Evolutionary conservation across 2,797 vertebrate genomes (phyloP).

Genomic region (Eutrigla gurnardus): DNA sequence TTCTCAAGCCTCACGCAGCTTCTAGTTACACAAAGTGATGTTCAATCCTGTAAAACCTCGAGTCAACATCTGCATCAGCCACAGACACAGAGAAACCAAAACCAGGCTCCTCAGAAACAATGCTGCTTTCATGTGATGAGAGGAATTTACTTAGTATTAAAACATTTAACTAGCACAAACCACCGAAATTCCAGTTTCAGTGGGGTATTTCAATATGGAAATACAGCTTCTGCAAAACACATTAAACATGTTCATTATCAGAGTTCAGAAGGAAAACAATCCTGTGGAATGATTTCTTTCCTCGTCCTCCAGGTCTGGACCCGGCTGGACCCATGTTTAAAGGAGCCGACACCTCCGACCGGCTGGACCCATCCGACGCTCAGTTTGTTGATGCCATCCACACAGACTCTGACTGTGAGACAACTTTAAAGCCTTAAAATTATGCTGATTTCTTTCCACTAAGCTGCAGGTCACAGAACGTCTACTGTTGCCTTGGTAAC

Average conservation of each 20-base stretch:
- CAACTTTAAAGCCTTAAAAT: background rate
- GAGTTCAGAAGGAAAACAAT: background rate
- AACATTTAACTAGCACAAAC: background rate
- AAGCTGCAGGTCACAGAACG: background rate
- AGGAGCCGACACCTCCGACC: constrained; percentile 86
- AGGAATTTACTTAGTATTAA: background rate
- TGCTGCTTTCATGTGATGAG: background rate
- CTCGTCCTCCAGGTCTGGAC: constrained; percentile 86
- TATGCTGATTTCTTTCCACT: background rate
- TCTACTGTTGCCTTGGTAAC: background rate
- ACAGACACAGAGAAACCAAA: background rate
- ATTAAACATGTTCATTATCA: background rate
- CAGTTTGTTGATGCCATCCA: constrained; percentile 96
- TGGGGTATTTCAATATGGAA: background rate
- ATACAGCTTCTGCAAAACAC: background rate
- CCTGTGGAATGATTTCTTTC: background rate
- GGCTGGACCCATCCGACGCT: constrained; percentile 93
- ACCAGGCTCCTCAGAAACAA: background rate
- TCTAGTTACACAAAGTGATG: background rate
- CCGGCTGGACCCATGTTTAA: constrained; percentile 96
- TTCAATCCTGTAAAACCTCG: background rate
- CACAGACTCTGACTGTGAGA: constrained; percentile 94
- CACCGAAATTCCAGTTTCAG: background rate
- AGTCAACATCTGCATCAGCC: background rate
- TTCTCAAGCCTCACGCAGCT: background rate